Conservation (phyloP, 2,113 vertebrate genomes). For the Ellobius talpinus region DNA sequence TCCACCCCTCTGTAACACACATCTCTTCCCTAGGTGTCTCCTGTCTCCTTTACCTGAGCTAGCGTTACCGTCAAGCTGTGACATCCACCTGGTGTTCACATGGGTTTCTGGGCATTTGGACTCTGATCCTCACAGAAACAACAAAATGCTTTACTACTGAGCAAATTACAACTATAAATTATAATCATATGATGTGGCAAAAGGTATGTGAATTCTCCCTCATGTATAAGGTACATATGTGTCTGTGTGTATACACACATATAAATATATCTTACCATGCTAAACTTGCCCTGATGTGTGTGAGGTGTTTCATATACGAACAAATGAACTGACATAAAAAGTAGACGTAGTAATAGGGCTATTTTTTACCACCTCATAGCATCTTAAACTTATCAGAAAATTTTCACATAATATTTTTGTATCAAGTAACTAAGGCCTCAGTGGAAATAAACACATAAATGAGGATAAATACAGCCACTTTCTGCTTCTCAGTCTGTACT, state of each 20-base stretch:
- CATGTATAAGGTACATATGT: too few relatives aligned
- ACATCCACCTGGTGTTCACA: too few relatives aligned
- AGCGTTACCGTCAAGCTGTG: neutral
- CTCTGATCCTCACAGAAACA: neutral
- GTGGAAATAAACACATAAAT: too few relatives aligned
- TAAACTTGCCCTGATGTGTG: neutral
- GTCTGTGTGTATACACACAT: too few relatives aligned
- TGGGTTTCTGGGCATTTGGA: neutral
- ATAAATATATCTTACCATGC: neutral
- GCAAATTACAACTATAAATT: neutral
- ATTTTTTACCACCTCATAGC: neutral
- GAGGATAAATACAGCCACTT: neutral
- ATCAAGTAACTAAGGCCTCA: neutral
- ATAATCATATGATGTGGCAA: neutral
- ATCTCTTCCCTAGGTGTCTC: neutral
- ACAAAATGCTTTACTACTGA: neutral
- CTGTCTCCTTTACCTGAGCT: neutral
- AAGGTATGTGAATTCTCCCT: neutral
- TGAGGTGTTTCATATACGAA: neutral
- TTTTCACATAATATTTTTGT: neutral
- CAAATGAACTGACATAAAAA: neutral
- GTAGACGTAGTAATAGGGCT: too few relatives aligned
- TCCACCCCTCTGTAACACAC: neutral
- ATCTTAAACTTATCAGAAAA: neutral
- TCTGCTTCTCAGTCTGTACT: neutral